Percentiles rank a stretch among this genome's conserved stretches.
Conservation (phyloP, 37 sponge, comb jelly and placozoan genomes). For the Tethya wilhelma region DNA sequence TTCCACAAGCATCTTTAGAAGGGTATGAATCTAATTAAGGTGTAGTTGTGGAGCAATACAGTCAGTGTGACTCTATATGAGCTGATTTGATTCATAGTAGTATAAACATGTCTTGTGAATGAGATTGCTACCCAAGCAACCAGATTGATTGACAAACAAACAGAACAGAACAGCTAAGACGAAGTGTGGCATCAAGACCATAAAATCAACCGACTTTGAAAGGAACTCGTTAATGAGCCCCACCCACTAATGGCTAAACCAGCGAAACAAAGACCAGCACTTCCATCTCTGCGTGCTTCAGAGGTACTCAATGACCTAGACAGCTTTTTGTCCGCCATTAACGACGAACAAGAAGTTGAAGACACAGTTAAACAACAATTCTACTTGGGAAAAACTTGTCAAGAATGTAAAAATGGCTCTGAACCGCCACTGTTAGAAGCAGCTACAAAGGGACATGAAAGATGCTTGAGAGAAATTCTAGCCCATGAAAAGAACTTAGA, state of each 20-base stretch:
- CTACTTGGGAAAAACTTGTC: constrained; percentile 39
- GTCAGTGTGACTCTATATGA: too few relatives aligned
- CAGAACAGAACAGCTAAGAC: too few relatives aligned
- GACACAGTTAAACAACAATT: not conserved
- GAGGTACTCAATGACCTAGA: constrained; percentile 53
- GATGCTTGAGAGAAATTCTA: constrained; percentile 62
- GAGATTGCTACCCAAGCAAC: too few relatives aligned
- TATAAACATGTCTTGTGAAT: too few relatives aligned
- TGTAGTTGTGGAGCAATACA: too few relatives aligned
- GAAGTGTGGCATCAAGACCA: too few relatives aligned
- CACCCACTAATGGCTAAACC: not conserved
- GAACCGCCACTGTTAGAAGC: constrained; percentile 38
- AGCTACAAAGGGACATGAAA: constrained; percentile 39
- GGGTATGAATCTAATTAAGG: too few relatives aligned
- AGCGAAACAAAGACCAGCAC: constrained; percentile 7
- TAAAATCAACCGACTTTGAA: too few relatives aligned
- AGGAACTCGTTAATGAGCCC: constrained; percentile 3
- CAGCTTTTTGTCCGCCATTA: constrained; percentile 24
- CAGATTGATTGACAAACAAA: too few relatives aligned
- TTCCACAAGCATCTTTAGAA: too few relatives aligned
- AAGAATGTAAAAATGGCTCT: constrained; percentile 29
- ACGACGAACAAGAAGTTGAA: constrained; percentile 22
- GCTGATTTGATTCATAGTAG: too few relatives aligned
- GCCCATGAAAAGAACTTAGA: not conserved
- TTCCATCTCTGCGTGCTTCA: not conserved